Percentiles rank a stretch among this genome's conserved stretches.
phyloP scores from a whole-genome alignment of 2,113 vertebrate species.

The Otus sunia region DNA sequence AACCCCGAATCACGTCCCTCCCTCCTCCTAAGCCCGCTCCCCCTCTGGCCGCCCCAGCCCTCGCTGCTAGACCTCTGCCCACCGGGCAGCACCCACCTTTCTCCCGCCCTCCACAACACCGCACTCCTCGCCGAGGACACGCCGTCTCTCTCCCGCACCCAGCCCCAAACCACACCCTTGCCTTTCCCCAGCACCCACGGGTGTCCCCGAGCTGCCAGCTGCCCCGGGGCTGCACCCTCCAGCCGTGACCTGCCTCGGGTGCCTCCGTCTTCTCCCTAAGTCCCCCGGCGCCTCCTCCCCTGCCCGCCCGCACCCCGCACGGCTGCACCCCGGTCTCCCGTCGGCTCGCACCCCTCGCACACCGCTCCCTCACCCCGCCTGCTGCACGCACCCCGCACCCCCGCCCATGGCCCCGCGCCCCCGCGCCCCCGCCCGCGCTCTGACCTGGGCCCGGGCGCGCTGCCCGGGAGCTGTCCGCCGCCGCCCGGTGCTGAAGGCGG shows the following conservation, averaged over 20 bases:
- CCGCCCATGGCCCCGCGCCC: too few species aligned
- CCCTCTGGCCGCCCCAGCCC: rapidly evolving
- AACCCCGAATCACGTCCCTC: not conserved
- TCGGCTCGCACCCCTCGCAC: too few species aligned
- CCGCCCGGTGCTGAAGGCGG: constrained; percentile 40
- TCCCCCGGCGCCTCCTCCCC: not conserved
- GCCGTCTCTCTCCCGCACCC: too few species aligned
- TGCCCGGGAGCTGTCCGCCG: constrained; percentile 39
- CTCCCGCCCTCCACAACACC: not conserved
- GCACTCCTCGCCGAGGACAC: rapidly evolving
- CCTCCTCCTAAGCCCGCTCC: not conserved
- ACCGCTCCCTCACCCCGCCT: not conserved
- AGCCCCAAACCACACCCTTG: not conserved
- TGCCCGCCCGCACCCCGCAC: not conserved
- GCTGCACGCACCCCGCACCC: not conserved
- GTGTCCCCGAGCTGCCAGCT: not conserved
- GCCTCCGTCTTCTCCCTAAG: not conserved
- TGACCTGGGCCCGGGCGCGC: not conserved
- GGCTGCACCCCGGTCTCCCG: too few species aligned
- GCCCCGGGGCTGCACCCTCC: not conserved
- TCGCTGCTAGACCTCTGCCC: not conserved
- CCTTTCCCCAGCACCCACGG: not conserved
- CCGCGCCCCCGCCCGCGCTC: not conserved
- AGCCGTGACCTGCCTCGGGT: not conserved
- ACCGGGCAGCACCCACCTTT: not conserved